A percentile compares a stretch with the other conserved stretches of the same genome.
Evolutionary conservation across 2,113 vertebrate species (phyloP).

Genomic region (Nymphicus hollandicus): DNA sequence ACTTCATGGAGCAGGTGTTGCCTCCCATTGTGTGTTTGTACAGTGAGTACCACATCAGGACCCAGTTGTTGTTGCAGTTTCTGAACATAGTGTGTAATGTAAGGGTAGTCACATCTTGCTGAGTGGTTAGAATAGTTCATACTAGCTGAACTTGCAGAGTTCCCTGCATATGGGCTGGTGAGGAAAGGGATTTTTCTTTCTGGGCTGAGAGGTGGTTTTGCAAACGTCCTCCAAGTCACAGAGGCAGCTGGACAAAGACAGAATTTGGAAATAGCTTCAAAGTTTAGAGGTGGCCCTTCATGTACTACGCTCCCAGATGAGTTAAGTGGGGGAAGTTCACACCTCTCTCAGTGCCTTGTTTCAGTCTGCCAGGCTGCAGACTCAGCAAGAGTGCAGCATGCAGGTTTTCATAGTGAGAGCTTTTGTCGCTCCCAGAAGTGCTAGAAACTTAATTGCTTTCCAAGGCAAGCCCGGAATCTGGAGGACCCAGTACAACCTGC

Average conservation of each 20-base stretch:
- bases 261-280: not conserved
- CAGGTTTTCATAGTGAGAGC: constrained; percentile 10
- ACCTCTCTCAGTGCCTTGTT: not conserved
- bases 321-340: not conserved
- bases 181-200: not conserved
- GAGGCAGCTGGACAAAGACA: not conserved
- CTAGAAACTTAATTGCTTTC: constrained; percentile 59
- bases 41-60: not conserved
- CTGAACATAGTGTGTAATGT: not conserved
- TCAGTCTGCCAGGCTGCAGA: not conserved
- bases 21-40: not conserved
- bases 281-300: not conserved
- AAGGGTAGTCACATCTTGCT: not conserved
- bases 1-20: not conserved
- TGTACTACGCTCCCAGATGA: not conserved
- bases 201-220: not conserved
- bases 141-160: not conserved
- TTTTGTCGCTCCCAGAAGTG: constrained; percentile 31
- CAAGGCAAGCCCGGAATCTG: constrained; percentile 55
- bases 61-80: not conserved
- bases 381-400: not conserved
- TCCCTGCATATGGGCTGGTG: not conserved
- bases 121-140: not conserved
- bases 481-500: constrained; percentile 59
- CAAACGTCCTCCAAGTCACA: not conserved